Conservation (phyloP, 2,888 invertebrate genomes). For the Harpagoxenus sublaevis region DNA sequence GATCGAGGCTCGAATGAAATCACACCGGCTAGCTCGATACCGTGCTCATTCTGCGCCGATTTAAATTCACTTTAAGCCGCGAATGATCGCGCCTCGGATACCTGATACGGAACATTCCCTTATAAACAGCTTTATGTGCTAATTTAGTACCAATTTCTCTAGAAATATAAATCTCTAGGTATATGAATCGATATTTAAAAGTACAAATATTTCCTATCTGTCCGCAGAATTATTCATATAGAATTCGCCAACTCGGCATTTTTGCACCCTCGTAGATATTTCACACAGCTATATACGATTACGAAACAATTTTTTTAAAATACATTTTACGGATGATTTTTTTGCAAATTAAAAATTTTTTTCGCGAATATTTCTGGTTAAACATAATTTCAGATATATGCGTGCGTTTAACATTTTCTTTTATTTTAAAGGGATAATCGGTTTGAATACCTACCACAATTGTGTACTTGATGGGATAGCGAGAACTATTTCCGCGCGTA, state of each 20-base stretch:
- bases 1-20: constrained; percentile 63
- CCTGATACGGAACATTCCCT: constrained; percentile 9
- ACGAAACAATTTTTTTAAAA: neutral
- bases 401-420: neutral
- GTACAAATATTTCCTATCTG: constrained; percentile 6
- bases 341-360: neutral
- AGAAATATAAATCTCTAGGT: neutral
- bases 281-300: constrained; percentile 2
- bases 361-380: neutral
- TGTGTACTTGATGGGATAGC: constrained; percentile 14
- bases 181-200: constrained; percentile 11
- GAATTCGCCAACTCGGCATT: neutral
- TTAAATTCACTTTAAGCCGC: constrained; percentile 45
- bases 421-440: neutral
- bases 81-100: constrained; percentile 19
- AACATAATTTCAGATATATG: neutral
- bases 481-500: constrained; percentile 17
- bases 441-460: neutral
- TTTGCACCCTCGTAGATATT: neutral
- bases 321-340: neutral
- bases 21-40: constrained; percentile 56
- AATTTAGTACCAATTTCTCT: neutral
- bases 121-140: constrained; percentile 20
- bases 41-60: constrained; percentile 23
- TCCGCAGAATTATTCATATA: constrained; percentile 17